phyloP scores from a whole-genome alignment of 2,113 vertebrate genomes.

The Sturnus vulgaris region DNA sequence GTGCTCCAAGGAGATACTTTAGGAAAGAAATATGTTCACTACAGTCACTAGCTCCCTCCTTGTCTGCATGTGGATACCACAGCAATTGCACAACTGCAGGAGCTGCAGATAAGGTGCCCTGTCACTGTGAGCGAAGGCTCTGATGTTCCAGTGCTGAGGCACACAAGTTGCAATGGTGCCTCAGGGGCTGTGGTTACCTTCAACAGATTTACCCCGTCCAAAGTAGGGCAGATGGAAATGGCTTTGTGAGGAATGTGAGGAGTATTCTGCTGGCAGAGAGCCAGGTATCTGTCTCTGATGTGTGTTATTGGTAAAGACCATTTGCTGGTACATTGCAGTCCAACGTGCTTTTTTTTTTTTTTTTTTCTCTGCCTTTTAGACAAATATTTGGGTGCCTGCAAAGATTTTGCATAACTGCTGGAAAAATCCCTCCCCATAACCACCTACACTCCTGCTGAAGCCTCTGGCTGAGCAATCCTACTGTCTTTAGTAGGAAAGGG shows the following conservation, averaged over 20 bases:
- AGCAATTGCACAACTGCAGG: background rate
- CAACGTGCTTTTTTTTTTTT: background rate
- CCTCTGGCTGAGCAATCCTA: background rate
- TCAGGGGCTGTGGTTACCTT: background rate
- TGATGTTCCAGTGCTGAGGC: background rate
- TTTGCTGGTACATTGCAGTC: background rate
- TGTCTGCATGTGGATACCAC: background rate
- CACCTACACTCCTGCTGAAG: background rate
- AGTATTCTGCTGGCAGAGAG: background rate
- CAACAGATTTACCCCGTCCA: background rate
- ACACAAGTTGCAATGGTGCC: background rate
- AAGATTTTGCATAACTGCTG: background rate
- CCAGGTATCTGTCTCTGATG: background rate
- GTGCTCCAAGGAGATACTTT: background rate
- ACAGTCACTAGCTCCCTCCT: background rate
- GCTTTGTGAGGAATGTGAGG: background rate
- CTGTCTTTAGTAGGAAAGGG: background rate
- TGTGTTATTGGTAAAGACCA: background rate
- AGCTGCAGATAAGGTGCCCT: background rate
- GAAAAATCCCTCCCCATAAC: background rate
- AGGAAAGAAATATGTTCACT: constrained; percentile 5
- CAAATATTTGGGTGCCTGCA: background rate
- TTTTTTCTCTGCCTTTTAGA: background rate
- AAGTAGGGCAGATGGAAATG: background rate
- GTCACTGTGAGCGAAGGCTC: background rate